These are phyloP conservation scores for Nicator chloris DNA, from an alignment of 2,113 vertebrate genomes.

Conservation along the genomic window DNA sequence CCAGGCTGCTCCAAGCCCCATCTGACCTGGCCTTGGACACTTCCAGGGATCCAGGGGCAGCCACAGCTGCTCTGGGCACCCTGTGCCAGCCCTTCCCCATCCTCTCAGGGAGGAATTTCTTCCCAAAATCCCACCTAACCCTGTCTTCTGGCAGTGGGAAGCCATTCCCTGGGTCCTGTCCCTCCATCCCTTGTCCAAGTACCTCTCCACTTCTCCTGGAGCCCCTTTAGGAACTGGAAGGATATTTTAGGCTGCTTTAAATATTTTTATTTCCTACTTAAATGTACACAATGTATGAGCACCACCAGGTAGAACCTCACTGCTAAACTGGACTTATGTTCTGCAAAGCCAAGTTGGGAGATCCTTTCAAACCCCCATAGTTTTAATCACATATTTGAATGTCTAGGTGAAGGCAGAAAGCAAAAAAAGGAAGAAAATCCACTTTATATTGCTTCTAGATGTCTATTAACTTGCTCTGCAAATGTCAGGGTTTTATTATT, in stretches of 20 bases:
- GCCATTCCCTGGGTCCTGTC: not conserved
- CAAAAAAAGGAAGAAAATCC: not conserved
- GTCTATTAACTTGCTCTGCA: not conserved
- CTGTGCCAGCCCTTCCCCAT: no score
- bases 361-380: not conserved
- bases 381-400: not conserved
- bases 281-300: not conserved
- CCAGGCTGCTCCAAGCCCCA: not conserved
- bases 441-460: not conserved
- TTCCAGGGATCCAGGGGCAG: not conserved
- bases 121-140: rapidly evolving
- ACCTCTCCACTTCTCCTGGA: not conserved
- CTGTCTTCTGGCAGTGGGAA: not conserved
- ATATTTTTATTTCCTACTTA: not conserved
- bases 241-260: not conserved
- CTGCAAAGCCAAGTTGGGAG: not conserved
- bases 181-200: rapidly evolving
- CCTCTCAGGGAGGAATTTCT: no score
- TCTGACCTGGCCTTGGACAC: not conserved
- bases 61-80: not conserved
- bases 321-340: not conserved
- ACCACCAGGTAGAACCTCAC: not conserved
- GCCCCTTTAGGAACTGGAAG: rapidly evolving
- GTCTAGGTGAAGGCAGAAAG: not conserved
- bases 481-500: not conserved